phyloP scores from a whole-genome alignment of 1,140 invertebrate species.

The Drosophila chauvacae region DNA sequence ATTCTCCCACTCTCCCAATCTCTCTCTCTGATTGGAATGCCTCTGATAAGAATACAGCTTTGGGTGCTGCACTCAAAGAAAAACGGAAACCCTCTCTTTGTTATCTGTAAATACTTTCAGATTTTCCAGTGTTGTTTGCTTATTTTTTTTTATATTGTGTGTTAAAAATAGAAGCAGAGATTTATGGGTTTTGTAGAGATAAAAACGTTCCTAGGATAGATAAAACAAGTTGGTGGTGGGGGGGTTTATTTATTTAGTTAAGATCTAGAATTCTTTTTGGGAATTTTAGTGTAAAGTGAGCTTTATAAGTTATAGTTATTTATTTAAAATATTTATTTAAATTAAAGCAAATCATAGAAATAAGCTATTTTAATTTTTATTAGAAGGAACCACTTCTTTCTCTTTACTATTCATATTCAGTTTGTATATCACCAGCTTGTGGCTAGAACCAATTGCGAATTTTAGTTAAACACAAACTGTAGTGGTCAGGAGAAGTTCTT shows the following conservation, averaged over 20 bases:
- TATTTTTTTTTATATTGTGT: background rate
- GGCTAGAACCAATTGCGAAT: background rate
- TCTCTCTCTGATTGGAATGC: background rate
- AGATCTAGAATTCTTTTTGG: background rate
- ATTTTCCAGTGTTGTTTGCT: background rate
- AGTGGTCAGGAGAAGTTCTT: too few species aligned
- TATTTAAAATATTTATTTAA: background rate
- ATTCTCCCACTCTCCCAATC: background rate
- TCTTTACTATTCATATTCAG: background rate
- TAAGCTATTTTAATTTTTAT: too few species aligned
- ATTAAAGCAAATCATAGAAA: background rate
- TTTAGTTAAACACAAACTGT: background rate
- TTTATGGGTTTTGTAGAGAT: background rate
- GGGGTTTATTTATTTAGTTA: background rate
- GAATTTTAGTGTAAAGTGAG: background rate
- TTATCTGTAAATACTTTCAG: background rate
- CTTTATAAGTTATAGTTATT: background rate
- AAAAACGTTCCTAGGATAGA: background rate
- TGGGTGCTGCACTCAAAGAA: conserved; percentile 6
- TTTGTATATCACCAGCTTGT: background rate
- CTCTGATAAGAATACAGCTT: conserved; percentile 62
- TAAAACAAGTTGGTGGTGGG: background rate
- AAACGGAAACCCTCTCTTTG: background rate
- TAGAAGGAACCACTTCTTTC: accelerated
- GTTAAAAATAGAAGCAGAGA: background rate